Evolutionary conservation across 2,888 invertebrate genomes (phyloP).

Genomic region (Andrena fulva): DNA sequence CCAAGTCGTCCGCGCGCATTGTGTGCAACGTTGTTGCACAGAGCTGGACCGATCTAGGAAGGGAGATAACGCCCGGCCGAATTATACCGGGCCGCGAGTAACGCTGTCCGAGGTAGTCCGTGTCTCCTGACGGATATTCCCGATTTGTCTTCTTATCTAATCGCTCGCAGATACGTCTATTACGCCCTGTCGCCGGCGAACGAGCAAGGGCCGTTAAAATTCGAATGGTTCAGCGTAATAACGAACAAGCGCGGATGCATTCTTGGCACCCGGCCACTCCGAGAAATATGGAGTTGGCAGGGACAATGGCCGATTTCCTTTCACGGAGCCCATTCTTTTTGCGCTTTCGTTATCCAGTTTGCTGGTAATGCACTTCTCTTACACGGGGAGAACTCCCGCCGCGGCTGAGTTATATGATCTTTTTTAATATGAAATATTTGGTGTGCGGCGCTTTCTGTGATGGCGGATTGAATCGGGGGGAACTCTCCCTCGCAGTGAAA

Average conservation of each 20-base stretch:
- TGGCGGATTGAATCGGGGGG: too few relatives aligned
- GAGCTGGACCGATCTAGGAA: constrained; percentile 25
- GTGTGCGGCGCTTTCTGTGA: too few relatives aligned
- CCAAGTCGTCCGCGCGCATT: constrained; percentile 37
- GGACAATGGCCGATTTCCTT: constrained; percentile 51
- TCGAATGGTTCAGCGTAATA: constrained; percentile 43
- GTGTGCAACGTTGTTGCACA: constrained; percentile 27
- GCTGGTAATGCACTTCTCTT: constrained; percentile 28
- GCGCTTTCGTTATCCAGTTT: constrained; percentile 24
- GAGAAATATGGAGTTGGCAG: constrained; percentile 57
- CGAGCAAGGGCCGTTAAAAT: constrained; percentile 40
- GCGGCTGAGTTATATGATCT: background rate
- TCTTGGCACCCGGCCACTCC: constrained; percentile 58
- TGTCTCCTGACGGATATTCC: constrained; percentile 48
- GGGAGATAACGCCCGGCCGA: constrained; percentile 50
- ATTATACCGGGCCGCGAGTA: constrained; percentile 37
- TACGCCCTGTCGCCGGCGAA: constrained; percentile 27
- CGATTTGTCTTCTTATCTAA: constrained; percentile 70
- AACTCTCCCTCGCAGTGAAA: too few relatives aligned
- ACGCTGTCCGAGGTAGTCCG: constrained; percentile 10
- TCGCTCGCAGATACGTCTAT: constrained; percentile 54
- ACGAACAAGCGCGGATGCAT: constrained; percentile 47
- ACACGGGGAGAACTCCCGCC: background rate
- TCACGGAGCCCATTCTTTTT: constrained; percentile 22
- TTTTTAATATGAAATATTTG: too few relatives aligned